Base-by-base conservation (phyloP, 1,140 invertebrate genomes). In the Brachionus asplanchnoidis region DNA sequence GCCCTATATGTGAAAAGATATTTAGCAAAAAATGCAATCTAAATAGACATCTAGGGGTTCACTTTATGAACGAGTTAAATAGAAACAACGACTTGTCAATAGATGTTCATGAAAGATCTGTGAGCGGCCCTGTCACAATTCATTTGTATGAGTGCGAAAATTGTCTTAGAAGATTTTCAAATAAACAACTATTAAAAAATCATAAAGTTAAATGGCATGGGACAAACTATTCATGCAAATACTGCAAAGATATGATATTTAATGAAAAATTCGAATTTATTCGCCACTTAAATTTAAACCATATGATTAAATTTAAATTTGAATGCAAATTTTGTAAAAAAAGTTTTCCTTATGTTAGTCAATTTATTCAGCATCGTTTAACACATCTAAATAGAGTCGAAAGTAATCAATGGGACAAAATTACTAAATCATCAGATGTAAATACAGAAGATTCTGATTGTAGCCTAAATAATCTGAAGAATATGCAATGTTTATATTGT, bases 271-370 rank as follows among this genome's bases (percentile, higher is more conserved):
- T 77, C 9, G 73, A 50, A 12, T 77, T 26, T 14, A 77, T 77
- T 14, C 20, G 46, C 28, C 73, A 77, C 12, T 50, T 77, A 26
- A 77, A 77, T 28, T 28, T 77, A 46, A 26, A 26, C 23, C 73
- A 77, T 50, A 26, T 2, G 8, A 50, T 50, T 23, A 46, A 50
- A 12, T 77, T 28, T 77, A 77, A 77, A 77, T 77, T 77, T 28
- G 73, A 77, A 50, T 77, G 73, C 7, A 77, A 50, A 26, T 77
- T 44, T 50, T 77, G 73, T 77, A 46, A 32, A 50, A 77, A 77
- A 50, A 77, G 42, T 26, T 77, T 77, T 77, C 40, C 36, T 23
- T 77, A 50, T 28, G 14, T 77, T 1, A 77, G 73, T 46, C 42
- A 77, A 50, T 77, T 50, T 28, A 77, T 46, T 77, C 42, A 77